Evolutionary conservation across 2,113 vertebrate genomes (phyloP), one percentile per base, ranked within the genome.

Genomic region (Odontophorus gujanensis): DNA sequence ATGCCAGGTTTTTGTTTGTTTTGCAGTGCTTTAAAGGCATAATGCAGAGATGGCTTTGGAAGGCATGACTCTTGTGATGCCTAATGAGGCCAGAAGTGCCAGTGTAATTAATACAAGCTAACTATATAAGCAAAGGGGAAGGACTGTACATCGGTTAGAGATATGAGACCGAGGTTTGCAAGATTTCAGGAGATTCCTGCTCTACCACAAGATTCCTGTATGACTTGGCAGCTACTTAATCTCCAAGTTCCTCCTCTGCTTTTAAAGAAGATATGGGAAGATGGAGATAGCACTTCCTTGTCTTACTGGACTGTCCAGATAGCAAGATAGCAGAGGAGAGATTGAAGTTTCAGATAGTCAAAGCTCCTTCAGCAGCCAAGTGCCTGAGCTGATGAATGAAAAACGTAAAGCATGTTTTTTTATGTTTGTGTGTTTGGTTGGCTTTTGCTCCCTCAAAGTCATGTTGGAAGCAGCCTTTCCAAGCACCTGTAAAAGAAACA

Each of bases 241-340:
- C 75, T 88, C 26, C 69, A 68, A 36, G 83, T 83, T 92, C 91
- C 66, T 91, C 26, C 72, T 84, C 53, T 75, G 69, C 76, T 91
- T 94, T 80, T 87, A 91, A 89, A 91, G 57, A 80, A 89, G 85
- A 83, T 24, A 90, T 34, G 83, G 80, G 83, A 90, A 83, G 88
- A 36, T 85, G 38, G 14, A 85, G 79, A 74, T 88, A 90, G 68
- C 51, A 13, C 14, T 86, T 83, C 72, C 84, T 92, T 66, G 45
- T 76, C 5, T 0, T 85, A 72, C 82, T 51, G 77, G 94, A 81
- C 79, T 94, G 73, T 78, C 85, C 76, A 81, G 85, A 69, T 81
- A 14, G 72, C 24, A 58, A 32, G 40, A 7, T 3, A 67, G 68
- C 65, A 73, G 93, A 95, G 81, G 42, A 81, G 63, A 92, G 82